Evolutionary conservation across 2,797 vertebrate genomes (phyloP).

Genomic region (Falco rusticolus): DNA sequence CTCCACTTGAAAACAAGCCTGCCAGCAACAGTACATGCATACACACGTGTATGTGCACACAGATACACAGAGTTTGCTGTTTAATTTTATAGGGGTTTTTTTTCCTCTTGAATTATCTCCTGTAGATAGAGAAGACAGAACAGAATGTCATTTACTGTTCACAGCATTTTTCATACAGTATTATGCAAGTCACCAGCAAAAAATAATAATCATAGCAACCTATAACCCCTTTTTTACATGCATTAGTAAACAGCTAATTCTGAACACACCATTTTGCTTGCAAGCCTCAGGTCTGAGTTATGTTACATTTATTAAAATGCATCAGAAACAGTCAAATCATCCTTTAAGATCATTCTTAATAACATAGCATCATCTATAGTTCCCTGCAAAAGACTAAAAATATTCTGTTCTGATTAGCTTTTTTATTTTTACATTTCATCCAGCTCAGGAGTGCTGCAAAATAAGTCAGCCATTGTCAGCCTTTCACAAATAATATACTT

Average conservation of each 20-base stretch:
- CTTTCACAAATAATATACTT: neutral
- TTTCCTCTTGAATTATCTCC: neutral
- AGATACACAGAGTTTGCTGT: neutral
- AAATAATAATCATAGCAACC: neutral
- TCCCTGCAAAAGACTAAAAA: slow-evolving; percentile 6
- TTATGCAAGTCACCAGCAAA: neutral
- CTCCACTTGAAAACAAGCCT: neutral
- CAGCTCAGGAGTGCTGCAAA: neutral
- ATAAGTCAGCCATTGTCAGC: neutral
- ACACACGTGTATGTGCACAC: neutral
- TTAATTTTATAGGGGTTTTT: neutral
- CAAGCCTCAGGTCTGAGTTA: neutral
- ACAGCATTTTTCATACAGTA: neutral
- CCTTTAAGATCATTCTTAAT: neutral
- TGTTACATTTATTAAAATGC: neutral
- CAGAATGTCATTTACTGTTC: neutral
- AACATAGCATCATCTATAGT: neutral
- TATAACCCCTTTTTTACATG: neutral
- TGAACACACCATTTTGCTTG: neutral
- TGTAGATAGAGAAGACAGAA: neutral
- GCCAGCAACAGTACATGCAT: neutral
- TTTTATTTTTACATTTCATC: neutral
- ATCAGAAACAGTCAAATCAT: neutral
- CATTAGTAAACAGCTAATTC: neutral
- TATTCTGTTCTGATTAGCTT: neutral